Conservation (phyloP, 2,888 invertebrate genomes). For the Amiota communis region DNA sequence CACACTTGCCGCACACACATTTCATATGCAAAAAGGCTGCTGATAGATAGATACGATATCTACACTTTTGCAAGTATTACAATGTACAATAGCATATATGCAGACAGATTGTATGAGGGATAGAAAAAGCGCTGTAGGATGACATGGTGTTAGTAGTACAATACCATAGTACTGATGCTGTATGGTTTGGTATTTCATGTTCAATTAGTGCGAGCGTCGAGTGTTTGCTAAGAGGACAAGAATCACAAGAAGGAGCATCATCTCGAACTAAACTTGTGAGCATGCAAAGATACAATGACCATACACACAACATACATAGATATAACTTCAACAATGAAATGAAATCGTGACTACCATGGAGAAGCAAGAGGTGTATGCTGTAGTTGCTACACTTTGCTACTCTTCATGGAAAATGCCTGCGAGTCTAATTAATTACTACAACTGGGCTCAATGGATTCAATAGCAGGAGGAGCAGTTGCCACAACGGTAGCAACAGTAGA, state of each 20-base stretch:
- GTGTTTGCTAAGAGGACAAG: not conserved
- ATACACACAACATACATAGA: not conserved
- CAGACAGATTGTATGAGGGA: not conserved
- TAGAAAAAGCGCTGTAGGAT: slow-evolving; percentile 34
- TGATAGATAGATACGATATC: too few species aligned
- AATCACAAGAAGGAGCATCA: not conserved
- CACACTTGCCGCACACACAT: not conserved
- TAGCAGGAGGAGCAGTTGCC: not conserved
- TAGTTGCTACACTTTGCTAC: not conserved
- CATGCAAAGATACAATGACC: not conserved
- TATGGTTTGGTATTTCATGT: slow-evolving; percentile 56
- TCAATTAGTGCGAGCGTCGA: slow-evolving; percentile 55
- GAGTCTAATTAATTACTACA: slow-evolving; percentile 64
- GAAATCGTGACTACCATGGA: not conserved
- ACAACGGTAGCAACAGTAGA: slow-evolving; percentile 11
- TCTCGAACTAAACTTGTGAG: not conserved
- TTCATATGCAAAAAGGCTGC: too few species aligned
- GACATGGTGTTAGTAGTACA: slow-evolving; percentile 2
- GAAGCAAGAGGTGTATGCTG: not conserved
- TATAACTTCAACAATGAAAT: not conserved
- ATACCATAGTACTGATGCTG: slow-evolving; percentile 6
- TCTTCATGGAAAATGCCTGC: slow-evolving; percentile 58
- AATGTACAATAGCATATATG: too few species aligned
- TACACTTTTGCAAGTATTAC: not conserved
- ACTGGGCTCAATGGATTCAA: slow-evolving; percentile 5